Conservation (phyloP, 2,113 vertebrate genomes). For the Dryoscopus gambensis region DNA sequence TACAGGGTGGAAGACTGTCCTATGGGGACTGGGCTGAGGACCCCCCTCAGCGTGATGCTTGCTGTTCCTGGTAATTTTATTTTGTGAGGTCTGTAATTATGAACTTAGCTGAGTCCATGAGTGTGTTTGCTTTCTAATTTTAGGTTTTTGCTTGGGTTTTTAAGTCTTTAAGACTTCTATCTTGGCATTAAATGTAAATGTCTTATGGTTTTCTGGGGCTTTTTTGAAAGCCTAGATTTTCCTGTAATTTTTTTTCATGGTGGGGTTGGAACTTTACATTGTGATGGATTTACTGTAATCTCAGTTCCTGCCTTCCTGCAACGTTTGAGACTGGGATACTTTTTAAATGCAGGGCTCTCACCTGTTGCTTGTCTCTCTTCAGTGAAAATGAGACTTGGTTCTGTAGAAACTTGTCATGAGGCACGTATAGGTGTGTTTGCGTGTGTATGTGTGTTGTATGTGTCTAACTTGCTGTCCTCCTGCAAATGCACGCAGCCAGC, state of each 20-base stretch:
- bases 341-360: not conserved
- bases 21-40: not conserved
- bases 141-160: not conserved
- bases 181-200: not conserved
- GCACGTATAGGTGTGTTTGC: not conserved
- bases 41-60: not conserved
- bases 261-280: not conserved
- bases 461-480: not conserved
- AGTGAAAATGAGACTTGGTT: not conserved
- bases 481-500: not conserved
- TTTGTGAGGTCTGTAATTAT: not conserved
- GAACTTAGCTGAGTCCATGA: not conserved
- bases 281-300: not conserved
- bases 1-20: not conserved
- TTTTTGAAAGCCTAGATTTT: not conserved
- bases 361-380: not conserved
- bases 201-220: not conserved
- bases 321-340: not conserved
- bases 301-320: not conserved
- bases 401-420: not conserved
- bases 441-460: not conserved
- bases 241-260: not conserved
- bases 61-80: not conserved
- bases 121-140: not conserved
- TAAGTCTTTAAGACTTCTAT: not conserved